Conservation (phyloP, 2,113 vertebrate species). For the Cisticola juncidis region DNA sequence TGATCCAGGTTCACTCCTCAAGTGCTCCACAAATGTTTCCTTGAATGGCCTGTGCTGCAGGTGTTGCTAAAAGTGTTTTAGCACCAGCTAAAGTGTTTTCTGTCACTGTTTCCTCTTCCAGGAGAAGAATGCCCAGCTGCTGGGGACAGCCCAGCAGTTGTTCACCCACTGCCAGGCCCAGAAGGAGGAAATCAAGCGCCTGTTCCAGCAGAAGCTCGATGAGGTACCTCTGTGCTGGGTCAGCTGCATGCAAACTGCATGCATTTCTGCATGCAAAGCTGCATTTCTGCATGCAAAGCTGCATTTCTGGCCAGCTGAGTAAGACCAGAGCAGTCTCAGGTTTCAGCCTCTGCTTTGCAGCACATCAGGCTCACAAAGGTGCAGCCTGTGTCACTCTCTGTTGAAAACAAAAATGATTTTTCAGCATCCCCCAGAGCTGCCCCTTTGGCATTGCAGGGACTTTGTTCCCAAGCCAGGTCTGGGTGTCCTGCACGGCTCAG, state of each 20-base stretch:
- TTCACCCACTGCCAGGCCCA: conserved; percentile 89
- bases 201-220: conserved; percentile 95
- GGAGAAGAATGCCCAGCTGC: conserved; percentile 90
- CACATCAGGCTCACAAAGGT: neutral
- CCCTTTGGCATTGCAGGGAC: no score
- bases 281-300: neutral
- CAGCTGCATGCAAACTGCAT: neutral
- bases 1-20: neutral
- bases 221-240: conserved; percentile 77
- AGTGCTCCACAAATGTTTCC: neutral
- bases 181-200: conserved; percentile 90
- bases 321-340: neutral
- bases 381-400: neutral
- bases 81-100: neutral
- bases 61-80: neutral
- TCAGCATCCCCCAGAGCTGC: no score
- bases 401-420: no score
- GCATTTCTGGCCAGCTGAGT: neutral
- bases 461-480: no score
- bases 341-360: neutral
- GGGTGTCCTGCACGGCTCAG: no score
- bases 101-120: conserved; percentile 11
- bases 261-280: no score
- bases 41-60: rapidly evolving
- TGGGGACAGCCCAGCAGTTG: conserved; percentile 89